Evolutionary conservation across 2,888 invertebrate species (phyloP), one percentile per base, ranked within the genome.

Genomic region (Pachydiplax longipennis): DNA sequence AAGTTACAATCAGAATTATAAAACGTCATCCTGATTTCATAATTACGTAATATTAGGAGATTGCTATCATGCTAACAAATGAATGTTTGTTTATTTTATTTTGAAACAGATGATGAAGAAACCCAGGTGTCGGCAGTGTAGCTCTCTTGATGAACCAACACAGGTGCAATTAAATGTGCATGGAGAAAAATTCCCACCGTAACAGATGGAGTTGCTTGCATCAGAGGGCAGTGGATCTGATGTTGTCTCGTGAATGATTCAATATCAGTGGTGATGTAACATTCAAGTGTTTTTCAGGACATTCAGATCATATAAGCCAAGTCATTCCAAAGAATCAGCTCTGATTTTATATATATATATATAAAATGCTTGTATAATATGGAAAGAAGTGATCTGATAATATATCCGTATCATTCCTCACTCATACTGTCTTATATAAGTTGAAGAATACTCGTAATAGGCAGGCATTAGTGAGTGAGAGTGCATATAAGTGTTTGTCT

Each of bases 71-170:
- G 44, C 44, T 44, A 0, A 44, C 44, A 44, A 8, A 0, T 44
- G 4, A 44, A 44, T 44, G 8, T 44, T 44, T 44, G 37, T 37
- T 2, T 5, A 5, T 37, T 44, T 91, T 92, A 83, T 91, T 93
- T 93, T 92, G 93, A 93, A 94, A 91, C 94, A 96, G 96, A 96
- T 94, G 96, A 96, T 92, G 96, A 96, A 93, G 96, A 96, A 93
- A 95, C 96, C 91, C 96, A 96, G 94, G 96, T 96, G 92, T 96
- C 96, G 90, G 96, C 96, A 91, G 96, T 96, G 91, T 95, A 80
- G 44, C 65, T 83, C 22, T 73, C 53, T 53, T 13, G 35, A 37
- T 40, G 37, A 13, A 13, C 13, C n/a, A 87, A 87, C 37, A 13
- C 22, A 53, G 31, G 18, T 65, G 37, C 31, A n/a, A 37, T n/a